Evolutionary conservation across 2,113 vertebrate species (phyloP), one percentile per base, ranked within the genome.

Genomic region (Notiomystis cincta): DNA sequence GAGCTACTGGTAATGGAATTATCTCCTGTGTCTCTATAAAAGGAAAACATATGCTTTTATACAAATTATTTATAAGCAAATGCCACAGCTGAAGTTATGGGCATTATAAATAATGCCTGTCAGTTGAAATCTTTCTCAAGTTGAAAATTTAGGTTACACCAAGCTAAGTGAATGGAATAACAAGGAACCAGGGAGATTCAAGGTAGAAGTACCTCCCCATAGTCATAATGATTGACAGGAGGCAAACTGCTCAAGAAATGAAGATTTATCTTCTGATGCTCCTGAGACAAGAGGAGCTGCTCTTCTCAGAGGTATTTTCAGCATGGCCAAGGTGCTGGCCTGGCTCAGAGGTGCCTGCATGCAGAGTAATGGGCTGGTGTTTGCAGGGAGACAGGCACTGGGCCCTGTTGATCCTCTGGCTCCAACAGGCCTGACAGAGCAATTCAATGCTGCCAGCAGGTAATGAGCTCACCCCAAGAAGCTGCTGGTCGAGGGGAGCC

Each of bases 281-380:
- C 42, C 77, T 27, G 51, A 38, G 64, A 33, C 38, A 50, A 4
- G 18, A 11, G 14, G 2, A 4, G 19, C 45, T 69, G 67, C 60
- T 58, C 31, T 57, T 57, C 54, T 40, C 37, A 22, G 66, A 47
- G 57, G 44, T 17, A 8, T 38, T 61, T 60, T 5, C 69, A 54
- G 35, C 0, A 0, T 30, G 28, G 18, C 30, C 0, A 0, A 30
- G 61, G 37, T 35, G 17, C 47, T 23, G 12, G 35, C 10, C 42
- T 31, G 40, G 42, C 24, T 62, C 62, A 56, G 73, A 69, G 67
- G n/a, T n/a, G 67, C 28, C 42, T 23, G n/a, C n/a, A 1, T 0
- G 15, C 64, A 61, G 40, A 6, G 2, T 1, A 40, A 15, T 0
- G 35, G 53, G 47, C 48, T 64, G 72, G 4, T 83, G 65, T n/a